Conservation (phyloP, 2,797 vertebrate genomes). For the Trichosurus vulpecula region DNA sequence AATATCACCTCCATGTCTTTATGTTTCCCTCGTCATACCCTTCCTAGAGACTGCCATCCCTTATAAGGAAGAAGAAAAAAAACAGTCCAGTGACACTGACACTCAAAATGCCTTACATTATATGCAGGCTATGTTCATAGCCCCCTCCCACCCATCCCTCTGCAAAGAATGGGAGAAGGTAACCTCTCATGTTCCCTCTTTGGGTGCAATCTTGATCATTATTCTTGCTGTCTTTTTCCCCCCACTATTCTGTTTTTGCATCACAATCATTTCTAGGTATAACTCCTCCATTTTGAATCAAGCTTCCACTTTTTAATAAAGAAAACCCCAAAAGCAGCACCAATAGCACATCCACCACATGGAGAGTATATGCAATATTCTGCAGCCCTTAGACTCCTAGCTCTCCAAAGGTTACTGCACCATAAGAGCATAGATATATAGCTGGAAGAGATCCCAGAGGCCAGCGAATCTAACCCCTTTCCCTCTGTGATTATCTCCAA, state of each 20-base stretch:
- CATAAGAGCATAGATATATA: neutral
- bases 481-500: neutral
- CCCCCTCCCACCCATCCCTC: neutral
- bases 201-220: neutral
- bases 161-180: neutral
- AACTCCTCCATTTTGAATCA: neutral
- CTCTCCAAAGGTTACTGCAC: neutral
- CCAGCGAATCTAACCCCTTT: neutral
- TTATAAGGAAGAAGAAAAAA: neutral
- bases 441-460: neutral
- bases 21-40: neutral
- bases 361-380: neutral
- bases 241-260: neutral
- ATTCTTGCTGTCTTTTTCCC: neutral
- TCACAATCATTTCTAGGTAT: neutral
- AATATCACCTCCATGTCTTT: neutral
- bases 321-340: neutral
- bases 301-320: neutral
- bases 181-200: neutral
- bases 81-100: neutral
- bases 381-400: neutral
- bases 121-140: neutral
- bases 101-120: neutral
- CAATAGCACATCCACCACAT: neutral
- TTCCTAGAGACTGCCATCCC: neutral